Conservation (phyloP, 2,888 invertebrate genomes). For the Ennomos quercinarius region DNA sequence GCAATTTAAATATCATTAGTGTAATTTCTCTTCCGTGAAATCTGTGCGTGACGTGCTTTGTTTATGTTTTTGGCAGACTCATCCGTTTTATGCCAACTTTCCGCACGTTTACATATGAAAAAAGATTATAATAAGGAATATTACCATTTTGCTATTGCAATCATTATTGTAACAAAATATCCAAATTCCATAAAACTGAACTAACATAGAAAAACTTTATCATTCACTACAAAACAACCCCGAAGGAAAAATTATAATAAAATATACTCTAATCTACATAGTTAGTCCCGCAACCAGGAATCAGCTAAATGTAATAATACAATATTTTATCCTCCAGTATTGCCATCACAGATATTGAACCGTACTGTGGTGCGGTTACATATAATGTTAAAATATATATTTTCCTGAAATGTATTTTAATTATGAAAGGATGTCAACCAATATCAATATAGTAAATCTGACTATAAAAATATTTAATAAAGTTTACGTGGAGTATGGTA, state of each 20-base stretch:
- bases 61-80: slow-evolving; percentile 11
- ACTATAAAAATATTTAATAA: slow-evolving; percentile 32
- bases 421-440: slow-evolving; percentile 17
- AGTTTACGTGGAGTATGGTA: slow-evolving; percentile 21
- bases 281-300: not conserved
- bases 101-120: too few species aligned
- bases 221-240: too few species aligned
- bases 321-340: slow-evolving; percentile 8
- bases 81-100: slow-evolving; percentile 6
- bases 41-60: slow-evolving; percentile 13
- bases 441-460: slow-evolving; percentile 25
- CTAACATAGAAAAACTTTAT: too few species aligned
- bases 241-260: too few species aligned
- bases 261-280: not conserved
- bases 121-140: too few species aligned
- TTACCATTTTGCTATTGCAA: too few species aligned
- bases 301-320: too few species aligned
- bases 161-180: too few species aligned
- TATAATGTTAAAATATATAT: not conserved
- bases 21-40: slow-evolving; percentile 20
- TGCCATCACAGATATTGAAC: slow-evolving; percentile 13
- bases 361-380: slow-evolving; percentile 6
- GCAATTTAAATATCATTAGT: slow-evolving; percentile 20
- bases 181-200: too few species aligned
- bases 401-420: slow-evolving; percentile 22